A percentile compares a stretch with the other conserved stretches of the same genome.
Conservation (phyloP, 2,797 vertebrate genomes). For the Pristis pectinata region DNA sequence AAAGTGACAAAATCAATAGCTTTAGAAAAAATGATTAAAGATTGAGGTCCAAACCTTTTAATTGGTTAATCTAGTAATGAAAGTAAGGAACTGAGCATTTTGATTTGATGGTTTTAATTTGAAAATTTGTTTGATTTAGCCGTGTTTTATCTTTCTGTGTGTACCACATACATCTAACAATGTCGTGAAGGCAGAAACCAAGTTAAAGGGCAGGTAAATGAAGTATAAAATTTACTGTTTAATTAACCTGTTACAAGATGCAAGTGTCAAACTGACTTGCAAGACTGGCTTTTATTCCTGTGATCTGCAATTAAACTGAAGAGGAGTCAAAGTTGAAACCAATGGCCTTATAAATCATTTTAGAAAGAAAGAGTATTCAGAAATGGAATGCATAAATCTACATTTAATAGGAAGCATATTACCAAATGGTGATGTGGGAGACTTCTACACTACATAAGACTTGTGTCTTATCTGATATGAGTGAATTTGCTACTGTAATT, state of each 20-base stretch:
- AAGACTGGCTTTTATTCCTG: not conserved
- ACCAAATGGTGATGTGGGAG: not conserved
- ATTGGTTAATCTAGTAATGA: not conserved
- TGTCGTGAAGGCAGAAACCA: not conserved
- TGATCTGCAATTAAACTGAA: not conserved
- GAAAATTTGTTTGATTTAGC: not conserved
- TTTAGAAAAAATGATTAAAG: not conserved
- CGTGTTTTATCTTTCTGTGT: not conserved
- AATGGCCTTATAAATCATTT: not conserved
- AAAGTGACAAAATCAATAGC: not conserved
- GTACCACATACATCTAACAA: not conserved
- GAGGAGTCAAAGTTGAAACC: not conserved
- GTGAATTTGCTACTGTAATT: not conserved
- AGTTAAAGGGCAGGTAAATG: not conserved
- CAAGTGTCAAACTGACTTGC: not conserved
- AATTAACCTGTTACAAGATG: not conserved
- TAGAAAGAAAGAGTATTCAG: not conserved
- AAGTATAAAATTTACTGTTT: not conserved
- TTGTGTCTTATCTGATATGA: too few species aligned
- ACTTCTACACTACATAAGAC: not conserved
- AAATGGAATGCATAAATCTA: not conserved
- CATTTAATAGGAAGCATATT: not conserved
- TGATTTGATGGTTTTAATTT: constrained; percentile 3
- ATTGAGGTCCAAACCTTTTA: not conserved
- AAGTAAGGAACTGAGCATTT: not conserved